Conservation (phyloP, 2,113 vertebrate species). For the Trematocara variabile region DNA sequence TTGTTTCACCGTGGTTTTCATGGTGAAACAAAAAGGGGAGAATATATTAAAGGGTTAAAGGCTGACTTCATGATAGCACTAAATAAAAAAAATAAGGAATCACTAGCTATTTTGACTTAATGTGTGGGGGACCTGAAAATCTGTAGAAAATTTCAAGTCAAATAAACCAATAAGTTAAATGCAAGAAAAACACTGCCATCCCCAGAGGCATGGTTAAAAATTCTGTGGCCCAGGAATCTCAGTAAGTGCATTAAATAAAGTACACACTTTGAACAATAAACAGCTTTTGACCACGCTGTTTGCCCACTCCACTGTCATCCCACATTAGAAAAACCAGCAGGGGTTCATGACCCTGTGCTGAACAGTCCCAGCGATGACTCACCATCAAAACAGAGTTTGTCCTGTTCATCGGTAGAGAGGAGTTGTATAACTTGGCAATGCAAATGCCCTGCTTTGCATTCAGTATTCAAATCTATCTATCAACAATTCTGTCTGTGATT, state of each 20-base stretch:
- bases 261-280: not conserved
- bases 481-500: not conserved
- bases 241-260: not conserved
- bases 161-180: not conserved
- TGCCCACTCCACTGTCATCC: not conserved
- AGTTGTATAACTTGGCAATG: conserved; percentile 17
- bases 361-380: conserved; percentile 51
- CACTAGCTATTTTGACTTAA: not conserved
- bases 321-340: conserved; percentile 17
- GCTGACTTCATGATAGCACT: not conserved
- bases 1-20: not conserved
- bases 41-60: not conserved
- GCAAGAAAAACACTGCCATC: not conserved
- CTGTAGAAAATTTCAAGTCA: not conserved
- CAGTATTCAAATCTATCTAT: not conserved
- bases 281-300: not conserved
- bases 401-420: conserved; percentile 5
- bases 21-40: not conserved
- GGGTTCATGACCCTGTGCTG: conserved; percentile 6
- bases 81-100: not conserved
- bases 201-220: not conserved
- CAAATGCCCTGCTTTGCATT: not conserved
- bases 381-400: conserved; percentile 3
- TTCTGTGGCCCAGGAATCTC: not conserved
- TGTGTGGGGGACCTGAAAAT: not conserved